These are phyloP conservation scores for Jacana jacana DNA, from an alignment of 2,113 vertebrate genomes.

Conservation along the genomic window DNA sequence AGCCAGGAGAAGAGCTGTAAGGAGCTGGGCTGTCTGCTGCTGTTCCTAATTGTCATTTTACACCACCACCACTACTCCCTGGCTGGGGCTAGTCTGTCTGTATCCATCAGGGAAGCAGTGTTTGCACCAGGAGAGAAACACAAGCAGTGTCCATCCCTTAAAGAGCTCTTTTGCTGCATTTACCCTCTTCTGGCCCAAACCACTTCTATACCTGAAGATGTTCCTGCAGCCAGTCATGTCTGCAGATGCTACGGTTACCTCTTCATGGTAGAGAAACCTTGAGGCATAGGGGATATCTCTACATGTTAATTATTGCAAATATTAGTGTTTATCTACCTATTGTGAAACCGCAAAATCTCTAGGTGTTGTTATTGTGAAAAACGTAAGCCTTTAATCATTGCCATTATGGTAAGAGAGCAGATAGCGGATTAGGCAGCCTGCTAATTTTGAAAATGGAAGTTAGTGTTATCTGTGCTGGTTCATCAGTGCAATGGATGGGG, in stretches of 20 bases:
- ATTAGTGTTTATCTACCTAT: background rate
- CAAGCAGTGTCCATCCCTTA: background rate
- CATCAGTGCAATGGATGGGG: background rate
- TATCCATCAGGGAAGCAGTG: background rate
- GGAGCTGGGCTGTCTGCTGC: background rate
- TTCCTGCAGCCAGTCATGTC: background rate
- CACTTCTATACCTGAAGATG: background rate
- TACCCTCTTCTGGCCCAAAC: background rate
- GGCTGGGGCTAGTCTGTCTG: background rate
- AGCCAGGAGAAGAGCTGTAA: background rate
- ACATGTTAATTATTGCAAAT: background rate
- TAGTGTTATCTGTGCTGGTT: background rate
- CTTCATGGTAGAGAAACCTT: background rate
- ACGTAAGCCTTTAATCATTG: background rate
- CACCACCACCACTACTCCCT: fast-evolving
- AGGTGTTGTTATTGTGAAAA: background rate
- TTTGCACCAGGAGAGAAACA: background rate
- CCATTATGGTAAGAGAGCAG: background rate
- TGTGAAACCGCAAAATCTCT: background rate
- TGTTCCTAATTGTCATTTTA: background rate
- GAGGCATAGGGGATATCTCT: background rate
- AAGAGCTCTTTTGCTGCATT: background rate
- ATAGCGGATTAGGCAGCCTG: background rate
- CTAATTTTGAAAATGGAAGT: background rate
- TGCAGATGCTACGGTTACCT: background rate